Evolutionary conservation across 2,888 invertebrate genomes (phyloP), one percentile per base, ranked within the genome.

Genomic region (Pachycephus smyrnensis): DNA sequence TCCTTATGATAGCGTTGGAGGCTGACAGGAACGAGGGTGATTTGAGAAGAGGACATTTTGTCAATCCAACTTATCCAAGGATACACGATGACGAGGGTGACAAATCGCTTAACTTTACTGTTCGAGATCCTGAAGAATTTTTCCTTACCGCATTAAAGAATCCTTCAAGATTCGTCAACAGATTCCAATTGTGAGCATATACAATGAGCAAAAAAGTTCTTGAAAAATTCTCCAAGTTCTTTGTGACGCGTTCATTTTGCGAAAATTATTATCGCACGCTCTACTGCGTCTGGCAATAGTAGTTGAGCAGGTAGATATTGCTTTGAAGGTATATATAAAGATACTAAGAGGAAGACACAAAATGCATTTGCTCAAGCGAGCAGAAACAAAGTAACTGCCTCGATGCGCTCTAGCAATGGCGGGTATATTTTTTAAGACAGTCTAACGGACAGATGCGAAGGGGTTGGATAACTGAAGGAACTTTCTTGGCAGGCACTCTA

Each of bases 41-140:
- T 68, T 68, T 68, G 68, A 68, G 15, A 32, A 31, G 31, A 71
- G 77, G 80, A 74, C 80, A 79, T 73, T 76, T 75, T 83, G 80
- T 82, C 83, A 55, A 73, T 76, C 71, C 76, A 77, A 74, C 69
- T 75, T 77, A 73, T 75, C 77, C 73, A 81, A 81, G 78, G 83
- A 81, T 81, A 80, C 82, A 78, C 68, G 23, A 55, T 6, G 40
- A 75, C 75, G n/a, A 79, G 79, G 76, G 78, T 84, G 84, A 84
- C 80, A 84, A 84, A 84, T 81, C 77, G 79, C 80, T 76, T 73
- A 40, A 80, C 79, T 78, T 79, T 75, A 75, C 80, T 81, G 4
- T 11, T 71, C 3, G 71, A 30, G 23, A 55, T 55, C 2, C 23
- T 55, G 23, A 6, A 55, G 15, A 2, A 35, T 35, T 23, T 55